Evolutionary conservation across 2,888 invertebrate genomes (phyloP).

Genomic region (Zele albiditarsus): DNA sequence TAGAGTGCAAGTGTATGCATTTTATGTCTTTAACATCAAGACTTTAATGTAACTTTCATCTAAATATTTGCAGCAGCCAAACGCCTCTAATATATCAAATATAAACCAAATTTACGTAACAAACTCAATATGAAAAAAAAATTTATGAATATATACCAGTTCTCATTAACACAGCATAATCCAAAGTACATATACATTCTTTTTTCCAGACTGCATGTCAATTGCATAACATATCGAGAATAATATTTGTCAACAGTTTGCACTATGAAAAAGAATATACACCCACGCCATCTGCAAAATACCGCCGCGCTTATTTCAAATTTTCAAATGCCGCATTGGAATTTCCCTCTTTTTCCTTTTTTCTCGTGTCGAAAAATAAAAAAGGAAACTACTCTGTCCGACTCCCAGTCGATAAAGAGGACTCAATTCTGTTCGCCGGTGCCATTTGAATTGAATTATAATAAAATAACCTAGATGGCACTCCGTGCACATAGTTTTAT

Average conservation of each 20-base stretch:
- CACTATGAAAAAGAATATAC: background rate
- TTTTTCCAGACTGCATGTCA: background rate
- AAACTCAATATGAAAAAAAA: background rate
- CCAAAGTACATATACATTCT: background rate
- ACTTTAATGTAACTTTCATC: constrained; percentile 22
- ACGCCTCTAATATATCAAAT: background rate
- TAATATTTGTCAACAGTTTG: background rate
- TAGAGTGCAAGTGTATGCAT: constrained; percentile 3
- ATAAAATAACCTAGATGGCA: background rate
- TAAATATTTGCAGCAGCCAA: constrained; percentile 25
- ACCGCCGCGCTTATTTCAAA: background rate
- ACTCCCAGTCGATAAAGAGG: background rate
- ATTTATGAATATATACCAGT: background rate
- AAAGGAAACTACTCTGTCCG: no score
- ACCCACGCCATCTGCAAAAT: background rate
- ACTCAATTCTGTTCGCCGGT: background rate
- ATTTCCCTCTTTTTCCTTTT: no score
- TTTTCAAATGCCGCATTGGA: no score
- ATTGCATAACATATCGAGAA: background rate
- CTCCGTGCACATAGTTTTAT: background rate
- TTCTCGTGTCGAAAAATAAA: no score
- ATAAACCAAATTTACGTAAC: constrained; percentile 16
- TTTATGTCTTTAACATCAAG: constrained; percentile 4
- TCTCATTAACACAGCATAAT: background rate
- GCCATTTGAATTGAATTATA: background rate